Evolutionary conservation across 2,888 invertebrate genomes (phyloP).

Genomic region (Athalia cordata): DNA sequence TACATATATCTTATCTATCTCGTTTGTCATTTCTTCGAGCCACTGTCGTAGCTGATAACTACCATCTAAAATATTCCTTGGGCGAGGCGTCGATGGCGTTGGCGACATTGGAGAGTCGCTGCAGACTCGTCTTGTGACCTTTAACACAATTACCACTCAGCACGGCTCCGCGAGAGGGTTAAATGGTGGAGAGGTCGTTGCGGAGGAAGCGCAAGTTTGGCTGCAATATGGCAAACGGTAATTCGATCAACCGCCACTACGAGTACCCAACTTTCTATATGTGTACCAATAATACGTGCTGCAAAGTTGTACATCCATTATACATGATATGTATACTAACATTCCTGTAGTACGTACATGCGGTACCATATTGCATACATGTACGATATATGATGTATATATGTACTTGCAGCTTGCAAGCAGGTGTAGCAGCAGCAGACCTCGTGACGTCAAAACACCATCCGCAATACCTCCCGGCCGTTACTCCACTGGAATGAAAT

Average conservation of each 20-base stretch:
- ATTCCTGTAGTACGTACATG: neutral
- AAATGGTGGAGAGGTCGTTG: slow-evolving; percentile 20
- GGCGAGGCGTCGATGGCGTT: slow-evolving; percentile 6
- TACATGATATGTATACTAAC: neutral
- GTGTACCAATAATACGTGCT: neutral
- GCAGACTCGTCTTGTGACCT: slow-evolving; percentile 33
- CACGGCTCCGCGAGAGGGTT: slow-evolving; percentile 33
- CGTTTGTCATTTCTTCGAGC: too few relatives aligned
- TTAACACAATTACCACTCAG: slow-evolving; percentile 49
- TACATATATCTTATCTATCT: neutral
- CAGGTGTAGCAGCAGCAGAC: too few relatives aligned
- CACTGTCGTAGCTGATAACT: too few relatives aligned
- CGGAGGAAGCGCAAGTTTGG: neutral
- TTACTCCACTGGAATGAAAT: too few relatives aligned
- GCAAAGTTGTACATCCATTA: slow-evolving; percentile 11
- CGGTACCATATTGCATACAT: too few relatives aligned
- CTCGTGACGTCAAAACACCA: too few relatives aligned
- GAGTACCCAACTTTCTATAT: slow-evolving; percentile 46
- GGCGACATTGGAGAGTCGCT: slow-evolving; percentile 12
- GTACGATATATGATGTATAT: too few relatives aligned
- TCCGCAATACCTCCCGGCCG: too few relatives aligned
- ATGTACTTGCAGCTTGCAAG: too few relatives aligned
- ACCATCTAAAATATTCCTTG: neutral
- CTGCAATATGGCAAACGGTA: slow-evolving; percentile 50
- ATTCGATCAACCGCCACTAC: slow-evolving; percentile 50